Evolutionary conservation across 1,140 invertebrate genomes (phyloP), one percentile per base, ranked within the genome.

Genomic region (Elysia chlorotica): DNA sequence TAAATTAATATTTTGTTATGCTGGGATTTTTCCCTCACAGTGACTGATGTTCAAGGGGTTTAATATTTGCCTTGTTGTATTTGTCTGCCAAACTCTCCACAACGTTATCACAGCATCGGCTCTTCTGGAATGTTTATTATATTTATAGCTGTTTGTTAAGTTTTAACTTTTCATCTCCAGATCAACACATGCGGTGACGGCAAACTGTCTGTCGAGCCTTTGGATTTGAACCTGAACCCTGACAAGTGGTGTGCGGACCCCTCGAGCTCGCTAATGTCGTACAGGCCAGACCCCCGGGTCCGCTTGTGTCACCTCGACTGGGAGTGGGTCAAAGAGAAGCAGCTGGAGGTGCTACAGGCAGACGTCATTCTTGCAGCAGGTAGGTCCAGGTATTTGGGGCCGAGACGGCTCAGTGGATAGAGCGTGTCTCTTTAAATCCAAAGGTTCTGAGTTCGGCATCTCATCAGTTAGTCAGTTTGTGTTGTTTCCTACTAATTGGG

Each of bases 351-450:
- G 25, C 38, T 82, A 37, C 61, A 71, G 23, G 73, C 79, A 36
- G 83, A 85, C 71, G 74, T 85, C 23, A 77, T 85, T 31, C 62
- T 85, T n/a, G 83, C 79, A 54, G 82, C 83, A 79, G 83, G 83
- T 85, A 65, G 73, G 74, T 65, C 41, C 25, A 25, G 6, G 25
- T 25, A 17, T 59, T 59, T 25, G 38, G 4, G 33, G 25, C 23
- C 25, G 5, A 23, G 5, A 31, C 5, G 14, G 61, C 10, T 23
- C 33, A 10, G 25, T 48, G 10, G 19, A 38, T 67, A 5, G 19
- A 36, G 62, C 14, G 21, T 36, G 62, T 36, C 19, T 1, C 31
- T n/a, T 14, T 71, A 61, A 54, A 35, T 28, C 21, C 17, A 21
- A 33, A 65, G 35, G 30, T 41, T 56, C 6, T 54, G 30, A 31